Percentiles rank a stretch among this genome's conserved stretches.
These are phyloP conservation scores for Adela reaumurella DNA, from an alignment of 2,888 invertebrate genomes.

Conservation along the genomic window DNA sequence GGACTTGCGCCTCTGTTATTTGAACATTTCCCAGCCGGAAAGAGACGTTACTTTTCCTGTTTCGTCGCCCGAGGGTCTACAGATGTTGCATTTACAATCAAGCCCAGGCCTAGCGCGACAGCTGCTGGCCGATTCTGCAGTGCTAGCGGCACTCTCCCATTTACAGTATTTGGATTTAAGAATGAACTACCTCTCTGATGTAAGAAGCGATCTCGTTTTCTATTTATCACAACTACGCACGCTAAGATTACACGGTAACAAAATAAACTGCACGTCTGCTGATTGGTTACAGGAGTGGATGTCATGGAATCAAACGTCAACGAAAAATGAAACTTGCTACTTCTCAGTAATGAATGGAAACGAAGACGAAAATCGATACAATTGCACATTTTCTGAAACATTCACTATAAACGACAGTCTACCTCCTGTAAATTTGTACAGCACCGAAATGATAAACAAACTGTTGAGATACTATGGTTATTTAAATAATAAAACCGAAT, in stretches of 20 bases:
- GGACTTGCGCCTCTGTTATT: slow-evolving; percentile 65
- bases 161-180: slow-evolving; percentile 69
- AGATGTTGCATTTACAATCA: slow-evolving; percentile 69
- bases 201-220: slow-evolving; percentile 63
- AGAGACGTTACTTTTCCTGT: slow-evolving; percentile 66
- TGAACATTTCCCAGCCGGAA: slow-evolving; percentile 56
- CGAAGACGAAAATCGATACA: slow-evolving; percentile 41
- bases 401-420: slow-evolving; percentile 49
- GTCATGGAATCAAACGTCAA: slow-evolving; percentile 40
- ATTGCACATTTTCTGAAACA: slow-evolving; percentile 48
- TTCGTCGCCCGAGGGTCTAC: slow-evolving; percentile 66
- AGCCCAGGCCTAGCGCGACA: slow-evolving; percentile 70
- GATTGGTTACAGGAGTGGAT: slow-evolving; percentile 69
- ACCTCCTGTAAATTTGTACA: slow-evolving; percentile 47
- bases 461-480: slow-evolving; percentile 44
- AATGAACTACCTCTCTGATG: slow-evolving; percentile 54
- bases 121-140: slow-evolving; percentile 67
- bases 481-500: slow-evolving; percentile 43
- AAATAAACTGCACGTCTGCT: slow-evolving; percentile 65
- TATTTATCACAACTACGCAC: slow-evolving; percentile 66
- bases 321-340: slow-evolving; percentile 39
- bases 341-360: slow-evolving; percentile 42
- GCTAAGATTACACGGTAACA: slow-evolving; percentile 66
- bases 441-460: slow-evolving; percentile 51
- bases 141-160: slow-evolving; percentile 66